phyloP scores from a whole-genome alignment of 2,113 vertebrate species.

The Okapia johnstoni region DNA sequence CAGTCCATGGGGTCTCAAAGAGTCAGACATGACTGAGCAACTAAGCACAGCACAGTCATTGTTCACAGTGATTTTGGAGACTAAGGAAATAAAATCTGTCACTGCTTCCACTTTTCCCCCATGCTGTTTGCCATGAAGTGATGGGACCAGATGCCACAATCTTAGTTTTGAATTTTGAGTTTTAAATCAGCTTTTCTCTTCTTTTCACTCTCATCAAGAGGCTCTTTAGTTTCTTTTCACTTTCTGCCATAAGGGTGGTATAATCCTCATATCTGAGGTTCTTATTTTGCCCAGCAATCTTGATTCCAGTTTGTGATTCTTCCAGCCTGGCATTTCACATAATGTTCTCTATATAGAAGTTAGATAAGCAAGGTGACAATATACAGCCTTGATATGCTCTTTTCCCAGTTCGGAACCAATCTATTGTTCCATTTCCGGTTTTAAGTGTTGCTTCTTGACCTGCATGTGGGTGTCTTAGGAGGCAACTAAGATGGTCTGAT shows the following conservation, averaged over 20 bases:
- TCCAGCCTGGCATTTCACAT: neutral
- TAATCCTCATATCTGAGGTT: neutral
- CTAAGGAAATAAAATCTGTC: neutral
- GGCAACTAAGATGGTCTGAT: neutral
- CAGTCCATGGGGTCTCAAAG: neutral
- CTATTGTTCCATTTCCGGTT: accelerated
- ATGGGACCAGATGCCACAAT: neutral
- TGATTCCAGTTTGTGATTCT: neutral
- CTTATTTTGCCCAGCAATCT: neutral
- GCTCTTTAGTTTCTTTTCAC: neutral
- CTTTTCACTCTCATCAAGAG: neutral
- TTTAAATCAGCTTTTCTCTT: neutral
- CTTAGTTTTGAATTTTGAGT: neutral
- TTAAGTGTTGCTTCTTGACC: neutral
- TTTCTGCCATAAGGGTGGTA: neutral
- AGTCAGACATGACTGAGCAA: neutral
- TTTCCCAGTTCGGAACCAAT: neutral
- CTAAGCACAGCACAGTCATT: neutral
- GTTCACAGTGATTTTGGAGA: neutral
- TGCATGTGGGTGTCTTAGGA: neutral
- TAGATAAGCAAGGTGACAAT: neutral
- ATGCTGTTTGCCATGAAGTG: neutral
- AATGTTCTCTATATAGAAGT: neutral
- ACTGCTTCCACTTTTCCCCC: neutral
- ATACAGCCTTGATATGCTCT: neutral